Evolutionary conservation across 2,797 vertebrate species (phyloP), one percentile per base, ranked within the genome.

Genomic region (Perodicticus potto): DNA sequence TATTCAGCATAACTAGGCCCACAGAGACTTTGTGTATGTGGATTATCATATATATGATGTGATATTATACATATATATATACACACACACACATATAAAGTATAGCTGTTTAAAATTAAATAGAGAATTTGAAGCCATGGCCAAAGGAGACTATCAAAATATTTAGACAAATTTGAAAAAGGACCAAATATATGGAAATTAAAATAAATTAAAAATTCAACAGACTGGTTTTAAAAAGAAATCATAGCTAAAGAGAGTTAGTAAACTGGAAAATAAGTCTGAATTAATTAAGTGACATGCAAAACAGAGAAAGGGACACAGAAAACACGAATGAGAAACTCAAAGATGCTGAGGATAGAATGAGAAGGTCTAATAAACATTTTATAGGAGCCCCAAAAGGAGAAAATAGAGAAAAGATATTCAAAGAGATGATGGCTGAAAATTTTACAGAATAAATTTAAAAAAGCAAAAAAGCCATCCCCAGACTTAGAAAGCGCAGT

Each of bases 11-110:
- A n/a, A 40, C 5, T 7, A 53, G 37, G 8, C 29, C 55, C 1
- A 5, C 25, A 4, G 29, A 0, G 43, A 1, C n/a, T 5, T 40
- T 22, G 6, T 0, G 1, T 1, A 4, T 16, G 6, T 25, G 53
- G 23, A 49, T 3, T 16, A 5, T 16, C 8, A 10, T 2, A 0
- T 1, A 2, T 2, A 29, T 49, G 45, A 49, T 13, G 25, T 49
- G 2, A 49, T 49, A 49, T 49, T 11, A 49, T 49, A 49, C 12
- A 53, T 53, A 53, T 49, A 13, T 13, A 14, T 53, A 49, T 49
- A 49, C 0, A 53, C 4, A 53, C 49, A 16, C 49, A 53, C 14
- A 5, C 49, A 27, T 2, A 32, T 2, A 1, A 34, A 17, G 8
- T 1, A 5, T 2, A 1, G 1, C 5, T 27, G 7, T 45, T 43